Evolutionary conservation across 2,888 invertebrate species (phyloP), one percentile per base, ranked within the genome.

Genomic region (Autographa gamma): DNA sequence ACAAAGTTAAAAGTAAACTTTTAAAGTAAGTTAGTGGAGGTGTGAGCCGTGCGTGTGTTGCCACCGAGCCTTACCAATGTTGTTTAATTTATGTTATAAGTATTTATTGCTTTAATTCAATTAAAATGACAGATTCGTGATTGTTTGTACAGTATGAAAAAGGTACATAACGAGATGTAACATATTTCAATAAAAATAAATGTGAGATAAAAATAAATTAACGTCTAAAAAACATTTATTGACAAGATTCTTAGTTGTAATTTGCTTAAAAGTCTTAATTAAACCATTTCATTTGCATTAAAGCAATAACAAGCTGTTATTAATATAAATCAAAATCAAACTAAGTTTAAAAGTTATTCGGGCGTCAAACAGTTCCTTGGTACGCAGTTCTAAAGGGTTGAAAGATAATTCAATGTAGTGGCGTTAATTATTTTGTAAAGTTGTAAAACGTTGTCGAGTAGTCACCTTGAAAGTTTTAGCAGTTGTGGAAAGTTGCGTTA

Each of bases 11-110:
- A 70, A 76, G 64, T 66, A 82, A 85, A 76, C 84, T 84, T n/a
- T 19, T 31, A 83, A 82, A 84, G 74, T 74, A 64, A 82, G 81
- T 85, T 84, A 77, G 63, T 59, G 25, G 67, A 80, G 77, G 80
- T 74, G 78, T 63, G 78, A 76, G 58, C 59, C 66, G 67, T 78
- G 78, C 79, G 83, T 83, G 73, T 64, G 62, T 60, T 69, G 68
- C 31, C 25, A 25, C 25, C 25, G 25, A 25, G 25, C 25, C 25
- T 25, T 25, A 25, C 25, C 25, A 25, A 25, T 25, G 25, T 25
- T 25, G 25, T 25, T 25, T 25, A 25, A 25, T 1, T n/a, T n/a
- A n/a, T n/a, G 3, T 2, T 25, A 25, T 25, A 2, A 25, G 25
- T 25, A 25, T 25, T 25, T 25, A 2, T 25, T 25, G 25, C 25